Conservation (phyloP, 2,888 invertebrate genomes). For the Elmis aenea region DNA sequence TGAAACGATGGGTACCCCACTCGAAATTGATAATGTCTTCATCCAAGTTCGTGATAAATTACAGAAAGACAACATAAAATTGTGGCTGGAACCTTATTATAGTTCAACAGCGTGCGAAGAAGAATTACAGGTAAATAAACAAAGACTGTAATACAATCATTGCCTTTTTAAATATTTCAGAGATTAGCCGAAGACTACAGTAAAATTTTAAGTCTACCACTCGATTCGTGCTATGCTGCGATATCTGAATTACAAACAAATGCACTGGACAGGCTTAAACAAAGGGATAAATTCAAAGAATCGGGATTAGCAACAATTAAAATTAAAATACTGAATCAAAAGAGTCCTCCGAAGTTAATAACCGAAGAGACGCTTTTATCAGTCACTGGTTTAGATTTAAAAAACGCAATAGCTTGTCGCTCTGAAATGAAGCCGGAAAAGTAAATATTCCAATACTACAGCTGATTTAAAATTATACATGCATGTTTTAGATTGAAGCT, state of each 20-base stretch:
- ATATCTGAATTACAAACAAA: slow-evolving; percentile 61
- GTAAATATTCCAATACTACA: slow-evolving; percentile 34
- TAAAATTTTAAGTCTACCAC: slow-evolving; percentile 50
- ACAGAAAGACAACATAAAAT: slow-evolving; percentile 62
- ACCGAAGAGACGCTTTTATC: slow-evolving; percentile 56
- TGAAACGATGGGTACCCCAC: slow-evolving; percentile 26
- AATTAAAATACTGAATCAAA: slow-evolving; percentile 57
- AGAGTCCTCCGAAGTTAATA: slow-evolving; percentile 48
- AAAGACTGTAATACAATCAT: too few relatives aligned
- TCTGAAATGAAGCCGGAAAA: slow-evolving; percentile 45
- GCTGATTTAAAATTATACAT: neutral
- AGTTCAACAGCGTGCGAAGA: slow-evolving; percentile 47
- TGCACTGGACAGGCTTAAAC: slow-evolving; percentile 67
- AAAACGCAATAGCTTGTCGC: slow-evolving; percentile 50
- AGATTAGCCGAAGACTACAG: slow-evolving; percentile 58
- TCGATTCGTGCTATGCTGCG: slow-evolving; percentile 51
- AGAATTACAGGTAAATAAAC: slow-evolving; percentile 52
- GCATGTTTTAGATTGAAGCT: slow-evolving; percentile 58
- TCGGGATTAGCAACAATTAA: slow-evolving; percentile 70
- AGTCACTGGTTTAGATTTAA: slow-evolving; percentile 53
- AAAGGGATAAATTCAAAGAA: slow-evolving; percentile 62
- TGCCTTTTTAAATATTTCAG: slow-evolving; percentile 45
- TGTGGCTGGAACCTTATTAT: slow-evolving; percentile 73
- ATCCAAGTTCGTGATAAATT: slow-evolving; percentile 63
- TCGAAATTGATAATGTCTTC: slow-evolving; percentile 55